Conservation (phyloP, 2,888 invertebrate genomes). For the Tridacna crocea region DNA sequence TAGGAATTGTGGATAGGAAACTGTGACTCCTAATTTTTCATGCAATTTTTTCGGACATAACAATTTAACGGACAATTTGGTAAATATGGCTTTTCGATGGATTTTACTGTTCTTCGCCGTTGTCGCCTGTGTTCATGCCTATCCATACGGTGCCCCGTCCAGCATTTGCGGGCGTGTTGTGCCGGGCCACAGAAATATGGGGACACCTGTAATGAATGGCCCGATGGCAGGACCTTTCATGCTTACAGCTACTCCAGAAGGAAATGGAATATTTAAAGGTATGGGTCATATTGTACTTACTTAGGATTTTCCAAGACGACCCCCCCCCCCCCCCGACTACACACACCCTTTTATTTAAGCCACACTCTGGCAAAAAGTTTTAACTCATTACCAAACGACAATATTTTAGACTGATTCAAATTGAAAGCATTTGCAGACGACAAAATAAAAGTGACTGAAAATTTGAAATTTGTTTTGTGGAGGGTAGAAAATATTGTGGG, state of each 20-base stretch:
- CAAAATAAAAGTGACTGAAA: too few relatives aligned
- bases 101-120: constrained; percentile 26
- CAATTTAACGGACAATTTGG: not conserved
- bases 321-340: too few relatives aligned
- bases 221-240: constrained; percentile 49
- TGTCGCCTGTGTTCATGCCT: constrained; percentile 26
- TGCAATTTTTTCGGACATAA: not conserved
- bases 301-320: too few relatives aligned
- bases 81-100: constrained; percentile 1
- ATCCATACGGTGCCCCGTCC: constrained; percentile 52
- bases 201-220: constrained; percentile 45
- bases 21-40: too few relatives aligned
- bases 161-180: constrained; percentile 57
- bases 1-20: too few relatives aligned
- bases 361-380: too few relatives aligned
- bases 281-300: not conserved
- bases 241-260: constrained; percentile 25
- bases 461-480: too few relatives aligned
- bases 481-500: too few relatives aligned
- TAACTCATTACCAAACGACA: too few relatives aligned
- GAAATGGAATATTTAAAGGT: constrained; percentile 49
- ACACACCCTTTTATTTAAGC: too few relatives aligned
- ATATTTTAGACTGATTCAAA: too few relatives aligned
- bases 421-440: too few relatives aligned
- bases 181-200: constrained; percentile 54